Evolutionary conservation across 2,113 vertebrate species (phyloP).

Genomic region (Hiodon tergisus): DNA sequence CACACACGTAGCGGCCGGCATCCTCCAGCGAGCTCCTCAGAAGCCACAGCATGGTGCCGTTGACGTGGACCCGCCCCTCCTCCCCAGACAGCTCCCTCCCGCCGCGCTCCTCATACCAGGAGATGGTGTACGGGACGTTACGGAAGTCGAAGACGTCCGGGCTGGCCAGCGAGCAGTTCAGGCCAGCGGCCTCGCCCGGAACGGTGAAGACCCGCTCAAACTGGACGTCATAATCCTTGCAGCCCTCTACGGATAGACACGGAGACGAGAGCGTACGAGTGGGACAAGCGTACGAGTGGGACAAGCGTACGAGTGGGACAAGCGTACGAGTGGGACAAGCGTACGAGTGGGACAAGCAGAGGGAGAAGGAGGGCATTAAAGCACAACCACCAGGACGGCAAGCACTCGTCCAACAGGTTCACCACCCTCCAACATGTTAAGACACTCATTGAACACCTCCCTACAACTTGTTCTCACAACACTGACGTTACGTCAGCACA

Average conservation of each 20-base stretch:
- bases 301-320: too few relatives aligned
- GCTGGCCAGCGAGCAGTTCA: conserved; percentile 49
- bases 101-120: conserved; percentile 66
- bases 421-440: too few relatives aligned
- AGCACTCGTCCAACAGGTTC: too few relatives aligned
- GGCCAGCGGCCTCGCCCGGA: conserved; percentile 47
- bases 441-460: too few relatives aligned
- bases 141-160: conserved; percentile 25
- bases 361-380: too few relatives aligned
- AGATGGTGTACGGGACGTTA: conserved; percentile 52
- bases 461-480: too few relatives aligned
- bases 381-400: too few relatives aligned
- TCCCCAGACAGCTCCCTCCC: conserved; percentile 39
- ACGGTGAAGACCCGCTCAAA: conserved; percentile 49
- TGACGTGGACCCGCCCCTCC: conserved; percentile 53
- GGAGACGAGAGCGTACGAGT: background rate
- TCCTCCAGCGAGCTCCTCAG: conserved; percentile 61
- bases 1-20: conserved; percentile 65
- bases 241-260: conserved; percentile 45
- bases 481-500: too few relatives aligned
- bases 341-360: too few relatives aligned
- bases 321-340: too few relatives aligned
- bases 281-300: too few relatives aligned
- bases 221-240: conserved; percentile 33
- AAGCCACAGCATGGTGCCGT: conserved; percentile 67